A percentile compares a stretch with the other conserved stretches of the same genome.
These are phyloP conservation scores for Amphiprion ocellaris DNA, from an alignment of 2,113 vertebrate genomes.

Conservation along the genomic window DNA sequence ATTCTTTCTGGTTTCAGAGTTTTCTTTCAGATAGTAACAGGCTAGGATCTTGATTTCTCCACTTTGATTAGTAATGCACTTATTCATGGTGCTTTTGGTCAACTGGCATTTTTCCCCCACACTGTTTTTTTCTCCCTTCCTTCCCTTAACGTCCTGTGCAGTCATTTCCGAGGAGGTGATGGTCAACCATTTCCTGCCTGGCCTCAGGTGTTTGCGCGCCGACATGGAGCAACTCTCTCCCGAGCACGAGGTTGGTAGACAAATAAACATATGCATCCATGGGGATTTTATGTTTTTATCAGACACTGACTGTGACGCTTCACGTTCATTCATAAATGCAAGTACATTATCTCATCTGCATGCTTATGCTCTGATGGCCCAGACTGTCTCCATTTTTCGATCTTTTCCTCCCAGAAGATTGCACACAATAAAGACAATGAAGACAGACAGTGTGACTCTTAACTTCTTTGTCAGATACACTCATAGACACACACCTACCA, in stretches of 20 bases:
- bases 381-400: neutral
- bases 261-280: neutral
- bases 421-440: neutral
- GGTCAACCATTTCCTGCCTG: slow-evolving; percentile 98
- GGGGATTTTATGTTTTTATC: neutral
- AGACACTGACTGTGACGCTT: neutral
- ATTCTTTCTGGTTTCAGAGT: no score
- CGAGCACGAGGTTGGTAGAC: slow-evolving; percentile 92
- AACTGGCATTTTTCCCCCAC: no score
- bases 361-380: neutral
- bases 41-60: neutral
- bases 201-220: slow-evolving; percentile 93
- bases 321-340: neutral
- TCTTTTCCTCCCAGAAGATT: neutral
- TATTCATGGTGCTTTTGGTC: no score
- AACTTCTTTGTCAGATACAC: slow-evolving; percentile 39
- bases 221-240: slow-evolving; percentile 99
- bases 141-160: slow-evolving; percentile 86
- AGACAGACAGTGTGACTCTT: slow-evolving; percentile 39
- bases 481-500: slow-evolving; percentile 45
- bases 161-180: slow-evolving; percentile 99
- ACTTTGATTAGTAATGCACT: neutral
- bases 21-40: no score
- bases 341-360: neutral
- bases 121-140: neutral